Evolutionary conservation across 1,140 invertebrate species (phyloP).

Genomic region (Gryllus bimaculatus): DNA sequence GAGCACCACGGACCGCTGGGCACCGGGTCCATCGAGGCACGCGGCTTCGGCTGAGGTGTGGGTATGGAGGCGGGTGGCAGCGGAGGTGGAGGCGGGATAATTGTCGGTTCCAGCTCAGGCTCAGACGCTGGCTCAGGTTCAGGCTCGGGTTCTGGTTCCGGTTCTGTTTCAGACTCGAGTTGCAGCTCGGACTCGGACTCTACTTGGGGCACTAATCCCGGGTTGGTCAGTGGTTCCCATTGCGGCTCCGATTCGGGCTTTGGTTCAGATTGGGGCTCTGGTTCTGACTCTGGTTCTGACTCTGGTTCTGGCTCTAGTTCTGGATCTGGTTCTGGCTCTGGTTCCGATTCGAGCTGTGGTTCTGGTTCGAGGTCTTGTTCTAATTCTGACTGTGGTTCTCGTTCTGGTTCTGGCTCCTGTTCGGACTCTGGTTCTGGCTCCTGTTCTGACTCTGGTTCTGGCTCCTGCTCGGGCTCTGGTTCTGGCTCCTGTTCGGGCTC

Average conservation of each 20-base stretch:
- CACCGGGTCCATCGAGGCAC: too few species aligned
- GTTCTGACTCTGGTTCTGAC: conserved; percentile 28
- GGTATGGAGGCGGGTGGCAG: too few species aligned
- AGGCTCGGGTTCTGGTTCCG: not conserved
- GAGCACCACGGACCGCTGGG: too few species aligned
- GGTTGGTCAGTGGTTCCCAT: conserved; percentile 23
- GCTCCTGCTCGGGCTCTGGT: conserved; percentile 27
- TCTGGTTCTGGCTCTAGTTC: conserved; percentile 12
- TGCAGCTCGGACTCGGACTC: not conserved
- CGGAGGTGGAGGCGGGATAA: too few species aligned
- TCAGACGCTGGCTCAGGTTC: not conserved
- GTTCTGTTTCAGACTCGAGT: not conserved
- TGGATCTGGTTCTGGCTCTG: conserved; percentile 29
- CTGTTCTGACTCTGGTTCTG: conserved; percentile 25
- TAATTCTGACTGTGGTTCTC: too few species aligned
- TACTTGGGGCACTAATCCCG: not conserved
- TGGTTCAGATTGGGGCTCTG: conserved; percentile 24
- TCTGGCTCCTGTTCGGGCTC: conserved; percentile 29
- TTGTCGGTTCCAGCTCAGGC: too few species aligned
- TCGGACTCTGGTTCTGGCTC: conserved; percentile 29
- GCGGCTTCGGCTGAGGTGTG: too few species aligned
- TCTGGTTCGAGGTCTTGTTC: conserved; percentile 21
- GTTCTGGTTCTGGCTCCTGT: conserved; percentile 26
- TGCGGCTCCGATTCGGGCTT: conserved; percentile 11
- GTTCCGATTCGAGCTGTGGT: conserved; percentile 29